Percentiles rank a stretch among this genome's conserved stretches.
These are phyloP conservation scores for Ceratina calcarata DNA, from an alignment of 1,140 invertebrate species.

Conservation along the genomic window DNA sequence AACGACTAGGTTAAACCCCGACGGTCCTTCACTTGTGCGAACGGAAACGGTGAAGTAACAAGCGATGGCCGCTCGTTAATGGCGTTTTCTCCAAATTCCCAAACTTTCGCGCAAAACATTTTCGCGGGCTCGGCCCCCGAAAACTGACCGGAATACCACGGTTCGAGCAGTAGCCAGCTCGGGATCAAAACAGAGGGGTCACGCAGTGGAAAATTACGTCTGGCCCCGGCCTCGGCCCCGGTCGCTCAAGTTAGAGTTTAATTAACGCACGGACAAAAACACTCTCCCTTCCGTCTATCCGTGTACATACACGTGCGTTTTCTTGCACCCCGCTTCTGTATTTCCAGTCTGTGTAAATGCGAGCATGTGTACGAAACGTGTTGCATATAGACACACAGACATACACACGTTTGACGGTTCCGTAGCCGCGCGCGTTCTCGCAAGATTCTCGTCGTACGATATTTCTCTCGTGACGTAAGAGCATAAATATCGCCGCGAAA, in stretches of 20 bases:
- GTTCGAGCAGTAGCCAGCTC: background rate
- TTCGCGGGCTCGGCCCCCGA: background rate
- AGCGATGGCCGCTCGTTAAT: background rate
- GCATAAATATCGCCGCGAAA: constrained; percentile 58
- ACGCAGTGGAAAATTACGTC: constrained; percentile 61
- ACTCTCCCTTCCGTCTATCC: constrained; percentile 16
- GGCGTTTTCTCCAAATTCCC: constrained; percentile 8
- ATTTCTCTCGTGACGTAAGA: constrained; percentile 62
- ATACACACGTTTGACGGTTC: background rate
- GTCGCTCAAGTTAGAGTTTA: constrained; percentile 61
- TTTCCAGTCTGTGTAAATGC: background rate
- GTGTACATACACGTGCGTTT: no score
- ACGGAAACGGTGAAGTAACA: background rate
- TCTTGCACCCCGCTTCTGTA: background rate
- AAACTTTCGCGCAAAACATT: background rate
- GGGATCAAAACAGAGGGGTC: constrained; percentile 52
- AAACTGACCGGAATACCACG: constrained; percentile 13
- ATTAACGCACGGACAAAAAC: constrained; percentile 63
- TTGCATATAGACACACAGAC: background rate
- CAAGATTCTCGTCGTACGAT: constrained; percentile 57
- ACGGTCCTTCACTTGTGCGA: background rate
- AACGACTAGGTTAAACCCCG: background rate
- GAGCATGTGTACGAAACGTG: background rate
- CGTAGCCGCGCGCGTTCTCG: constrained; percentile 23
- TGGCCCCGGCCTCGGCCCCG: constrained; percentile 25